These are phyloP conservation scores for Tachycineta bicolor DNA, from an alignment of 2,113 vertebrate genomes.

Conservation along the genomic window DNA sequence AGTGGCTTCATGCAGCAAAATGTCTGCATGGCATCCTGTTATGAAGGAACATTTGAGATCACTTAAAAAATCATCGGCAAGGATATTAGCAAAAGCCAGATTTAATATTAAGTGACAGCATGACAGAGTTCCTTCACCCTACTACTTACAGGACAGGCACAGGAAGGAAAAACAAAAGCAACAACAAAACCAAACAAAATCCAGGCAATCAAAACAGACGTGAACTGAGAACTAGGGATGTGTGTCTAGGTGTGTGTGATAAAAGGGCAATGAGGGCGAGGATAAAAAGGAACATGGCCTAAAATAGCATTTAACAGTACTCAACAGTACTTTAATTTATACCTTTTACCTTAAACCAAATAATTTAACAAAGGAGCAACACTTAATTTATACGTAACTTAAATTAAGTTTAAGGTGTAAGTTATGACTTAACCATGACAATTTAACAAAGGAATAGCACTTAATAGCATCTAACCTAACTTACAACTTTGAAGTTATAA, in stretches of 20 bases:
- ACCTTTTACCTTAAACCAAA: not conserved
- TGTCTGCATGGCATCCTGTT: not conserved
- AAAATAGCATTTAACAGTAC: not conserved
- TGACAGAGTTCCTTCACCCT: not conserved
- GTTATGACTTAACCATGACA: not conserved
- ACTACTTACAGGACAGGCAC: not conserved
- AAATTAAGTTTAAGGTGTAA: no score
- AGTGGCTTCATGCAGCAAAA: not conserved
- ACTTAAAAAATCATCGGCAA: not conserved
- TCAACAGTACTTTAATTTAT: not conserved
- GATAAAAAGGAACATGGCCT: not conserved
- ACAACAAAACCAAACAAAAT: not conserved
- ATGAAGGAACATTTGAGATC: not conserved
- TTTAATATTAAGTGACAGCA: not conserved
- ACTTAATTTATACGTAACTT: not conserved
- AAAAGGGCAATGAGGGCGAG: not conserved
- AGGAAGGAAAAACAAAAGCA: not conserved
- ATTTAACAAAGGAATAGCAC: not conserved
- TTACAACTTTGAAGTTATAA: not conserved
- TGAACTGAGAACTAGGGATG: not conserved
- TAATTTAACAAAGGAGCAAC: not conserved
- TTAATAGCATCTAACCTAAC: not conserved
- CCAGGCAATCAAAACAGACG: not conserved
- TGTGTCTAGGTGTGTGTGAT: not conserved
- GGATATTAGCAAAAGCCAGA: not conserved